phyloP scores from a whole-genome alignment of 1,140 invertebrate species.

The Drosophila nikananu region DNA sequence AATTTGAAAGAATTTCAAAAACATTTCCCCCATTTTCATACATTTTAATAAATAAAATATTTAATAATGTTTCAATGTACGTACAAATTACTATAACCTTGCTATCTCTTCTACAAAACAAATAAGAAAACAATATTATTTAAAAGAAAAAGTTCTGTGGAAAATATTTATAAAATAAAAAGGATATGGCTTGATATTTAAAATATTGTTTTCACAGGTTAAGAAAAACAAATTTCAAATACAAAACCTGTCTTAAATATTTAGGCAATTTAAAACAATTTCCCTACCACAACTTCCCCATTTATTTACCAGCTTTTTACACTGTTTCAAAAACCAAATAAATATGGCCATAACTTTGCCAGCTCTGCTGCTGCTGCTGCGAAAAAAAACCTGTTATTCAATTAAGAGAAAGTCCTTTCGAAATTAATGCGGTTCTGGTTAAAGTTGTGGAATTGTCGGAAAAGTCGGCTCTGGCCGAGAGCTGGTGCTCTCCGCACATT shows the following conservation, averaged over 20 bases:
- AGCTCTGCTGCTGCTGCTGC: too few species aligned
- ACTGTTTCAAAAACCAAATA: neutral
- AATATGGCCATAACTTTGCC: neutral
- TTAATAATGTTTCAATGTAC: neutral
- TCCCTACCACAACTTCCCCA: fast-evolving
- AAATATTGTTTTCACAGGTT: too few species aligned
- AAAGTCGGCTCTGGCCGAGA: slow-evolving; percentile 4
- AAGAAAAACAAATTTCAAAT: too few species aligned
- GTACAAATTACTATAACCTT: too few species aligned
- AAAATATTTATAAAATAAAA: neutral
- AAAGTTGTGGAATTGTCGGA: neutral
- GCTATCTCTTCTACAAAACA: too few species aligned
- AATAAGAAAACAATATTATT: too few species aligned
- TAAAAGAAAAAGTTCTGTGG: neutral
- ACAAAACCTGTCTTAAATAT: too few species aligned
- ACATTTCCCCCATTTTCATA: too few species aligned
- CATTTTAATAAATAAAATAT: too few species aligned
- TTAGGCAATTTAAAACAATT: neutral
- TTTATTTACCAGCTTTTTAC: neutral
- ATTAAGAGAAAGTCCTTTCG: slow-evolving; percentile 14
- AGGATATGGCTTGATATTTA: neutral
- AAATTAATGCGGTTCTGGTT: slow-evolving; percentile 34
- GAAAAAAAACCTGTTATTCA: slow-evolving; percentile 11
- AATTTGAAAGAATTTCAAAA: neutral
- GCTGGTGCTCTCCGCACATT: slow-evolving; percentile 64